Base-by-base conservation (phyloP, 2,797 vertebrate species). In the Chiroxiphia lanceolata region DNA sequence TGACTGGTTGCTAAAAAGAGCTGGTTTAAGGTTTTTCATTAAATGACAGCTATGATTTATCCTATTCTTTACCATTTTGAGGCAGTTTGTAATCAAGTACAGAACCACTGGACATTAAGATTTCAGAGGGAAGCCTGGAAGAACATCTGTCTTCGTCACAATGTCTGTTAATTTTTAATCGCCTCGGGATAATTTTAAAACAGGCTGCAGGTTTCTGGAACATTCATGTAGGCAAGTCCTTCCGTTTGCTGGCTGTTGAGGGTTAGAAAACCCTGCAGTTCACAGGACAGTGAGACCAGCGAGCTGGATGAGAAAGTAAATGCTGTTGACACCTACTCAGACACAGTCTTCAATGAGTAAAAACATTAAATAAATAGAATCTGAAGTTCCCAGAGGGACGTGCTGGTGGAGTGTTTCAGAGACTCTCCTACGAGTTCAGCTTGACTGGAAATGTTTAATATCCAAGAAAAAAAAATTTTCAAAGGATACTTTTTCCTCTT, bases 121-220 rank as follows among this genome's bases (percentile, higher is more conserved):
- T 92, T 96, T 93, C 64, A 89, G 90, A 79, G 40, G 53, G 53
- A 89, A 89, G 79, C 61, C 45, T 40, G 84, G 50, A 89, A 92
- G 61, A 93, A 65, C 42, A 68, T 87, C 42, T 3, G 0, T 94
- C 89, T 89, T 87, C 27, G 20, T 70, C 90, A 70, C 3, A 3
- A 47, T 13, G 1, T 44, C 75, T 87, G 56, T 95, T 93, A 85
- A 95, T 92, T 94, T 96, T 95, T 95, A 93, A 94, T 95, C 6
- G 0, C 57, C 68, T 48, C 0, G 0, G 76, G 87, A 88, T 91
- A 91, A 93, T 92, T 96, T 96, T 92, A 85, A 94, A 95, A 72
- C 85, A 34, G 88, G 54, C 91, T 91, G 79, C 69, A 86, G 80
- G n/a, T 83, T 91, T 93, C 92, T 96, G 84, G 92, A 95, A 83